phyloP scores from a whole-genome alignment of 2,888 invertebrate species.

The Toxonevra muliebris region DNA sequence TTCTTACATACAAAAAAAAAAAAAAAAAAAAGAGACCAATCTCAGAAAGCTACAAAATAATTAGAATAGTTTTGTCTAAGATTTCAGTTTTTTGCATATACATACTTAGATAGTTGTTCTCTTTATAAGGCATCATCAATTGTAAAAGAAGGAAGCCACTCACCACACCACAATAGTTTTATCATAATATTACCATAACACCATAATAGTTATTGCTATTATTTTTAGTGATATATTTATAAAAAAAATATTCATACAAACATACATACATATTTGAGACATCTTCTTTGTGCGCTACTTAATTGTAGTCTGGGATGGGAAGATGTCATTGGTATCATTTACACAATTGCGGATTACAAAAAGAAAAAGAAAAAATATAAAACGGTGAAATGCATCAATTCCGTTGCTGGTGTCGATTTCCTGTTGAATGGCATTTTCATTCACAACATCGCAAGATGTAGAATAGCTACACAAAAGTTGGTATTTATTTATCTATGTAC shows the following conservation, averaged over 20 bases:
- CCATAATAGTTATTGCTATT: constrained; percentile 8
- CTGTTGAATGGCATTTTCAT: background rate
- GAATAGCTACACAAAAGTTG: too few relatives aligned
- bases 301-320: constrained; percentile 3
- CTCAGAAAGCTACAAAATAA: constrained; percentile 12
- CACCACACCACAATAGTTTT: constrained; percentile 22
- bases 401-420: background rate
- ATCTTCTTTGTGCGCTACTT: background rate
- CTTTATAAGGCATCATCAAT: constrained; percentile 27
- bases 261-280: background rate
- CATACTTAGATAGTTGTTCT: too few relatives aligned
- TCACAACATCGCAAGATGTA: background rate
- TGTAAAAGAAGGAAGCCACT: constrained; percentile 39
- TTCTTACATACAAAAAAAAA: constrained; percentile 12
- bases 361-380: background rate
- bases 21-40: background rate
- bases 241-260: background rate
- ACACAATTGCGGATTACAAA: background rate
- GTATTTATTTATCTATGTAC: too few relatives aligned
- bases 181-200: too few relatives aligned
- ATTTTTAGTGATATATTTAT: constrained; percentile 21
- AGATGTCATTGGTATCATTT: constrained; percentile 5
- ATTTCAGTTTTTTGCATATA: constrained; percentile 1
- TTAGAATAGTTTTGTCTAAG: constrained; percentile 30
- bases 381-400: background rate